Percentiles rank a stretch among this genome's conserved stretches.
phyloP scores from a whole-genome alignment of 2,797 vertebrate genomes.

The Sparus aurata region DNA sequence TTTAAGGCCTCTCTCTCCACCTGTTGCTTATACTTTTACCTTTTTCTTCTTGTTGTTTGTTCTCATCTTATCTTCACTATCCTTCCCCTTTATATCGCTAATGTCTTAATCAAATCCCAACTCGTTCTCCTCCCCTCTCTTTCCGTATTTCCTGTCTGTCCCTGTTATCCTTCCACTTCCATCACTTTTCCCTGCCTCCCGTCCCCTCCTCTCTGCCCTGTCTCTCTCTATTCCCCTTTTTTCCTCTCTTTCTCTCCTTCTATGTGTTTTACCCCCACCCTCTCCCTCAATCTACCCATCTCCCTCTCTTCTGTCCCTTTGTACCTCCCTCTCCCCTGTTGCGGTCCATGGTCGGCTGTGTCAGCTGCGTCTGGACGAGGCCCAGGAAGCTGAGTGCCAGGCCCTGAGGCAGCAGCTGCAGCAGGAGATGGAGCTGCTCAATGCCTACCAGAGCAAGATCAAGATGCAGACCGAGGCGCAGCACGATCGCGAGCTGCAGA shows the following conservation, averaged over 20 bases:
- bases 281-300: neutral
- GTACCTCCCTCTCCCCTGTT: conserved; percentile 34
- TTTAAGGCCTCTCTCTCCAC: conserved; percentile 18
- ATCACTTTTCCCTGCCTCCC: conserved; percentile 6
- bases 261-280: conserved; percentile 25
- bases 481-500: conserved; percentile 97
- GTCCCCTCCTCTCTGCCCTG: conserved; percentile 11
- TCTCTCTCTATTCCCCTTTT: conserved; percentile 23
- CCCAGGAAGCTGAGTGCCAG: conserved; percentile 99
- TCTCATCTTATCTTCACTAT: neutral
- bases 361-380: conserved; percentile 98
- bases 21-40: conserved; percentile 41
- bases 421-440: conserved; percentile 99
- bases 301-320: conserved; percentile 29
- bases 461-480: conserved; percentile 99
- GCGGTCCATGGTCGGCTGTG: conserved; percentile 58
- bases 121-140: neutral
- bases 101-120: conserved; percentile 8
- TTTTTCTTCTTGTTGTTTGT: conserved; percentile 24
- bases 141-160: conserved; percentile 25
- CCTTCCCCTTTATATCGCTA: conserved; percentile 13
- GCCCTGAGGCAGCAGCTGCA: conserved; percentile 98
- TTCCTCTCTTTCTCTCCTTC: conserved; percentile 15
- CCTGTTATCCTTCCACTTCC: conserved; percentile 24
- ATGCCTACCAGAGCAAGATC: conserved; percentile 99